Evolutionary conservation across 2,888 invertebrate genomes (phyloP), one percentile per base, ranked within the genome.

Genomic region (Dynastes hyllus): DNA sequence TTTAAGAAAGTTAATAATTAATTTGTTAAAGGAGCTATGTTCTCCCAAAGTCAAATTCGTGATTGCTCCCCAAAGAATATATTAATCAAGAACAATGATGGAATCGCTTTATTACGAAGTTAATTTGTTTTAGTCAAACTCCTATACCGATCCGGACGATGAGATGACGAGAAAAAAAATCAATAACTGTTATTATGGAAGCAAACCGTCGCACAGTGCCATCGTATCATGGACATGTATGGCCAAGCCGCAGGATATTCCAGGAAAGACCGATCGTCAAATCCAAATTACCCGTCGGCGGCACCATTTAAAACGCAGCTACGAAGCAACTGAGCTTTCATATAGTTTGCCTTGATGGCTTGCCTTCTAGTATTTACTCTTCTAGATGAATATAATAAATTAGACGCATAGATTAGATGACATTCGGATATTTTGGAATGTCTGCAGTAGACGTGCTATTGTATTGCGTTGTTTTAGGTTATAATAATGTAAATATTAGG

Each of bases 221-320:
- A 37, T 37, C 32, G 32, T 37, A 37, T 37, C 32, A 37, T 37
- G 32, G 32, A 37, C 61, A 27, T 29, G 29, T 32, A 67, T 27
- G 66, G 32, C 8, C 11, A 55, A 53, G 67, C 53, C 22, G 45
- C 77, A 40, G 65, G 66, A 45, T 58, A 53, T 66, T 67, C 66
- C 55, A 67, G 53, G 77, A 77, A 77, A 22, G 40, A 55, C 66
- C 77, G 73, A 77, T 67, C 77, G 40, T 77, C 77, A 50, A 66
- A 65, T 76, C 32, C 50, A 76, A 76, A 67, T 76, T 22, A 67
- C 77, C 77, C 67, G 67, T 51, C 37, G 66, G 27, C 73, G 58
- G 73, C 67, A 32, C 55, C 22, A 67, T 77, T 77, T 77, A 55
- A 67, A 77, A 66, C 37, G 40, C 55, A 32, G 55, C 22, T 67